A percentile compares a stretch with the other conserved stretches of the same genome.
Conservation (phyloP, 2,797 vertebrate species). For the Otolemur crassicaudatus region DNA sequence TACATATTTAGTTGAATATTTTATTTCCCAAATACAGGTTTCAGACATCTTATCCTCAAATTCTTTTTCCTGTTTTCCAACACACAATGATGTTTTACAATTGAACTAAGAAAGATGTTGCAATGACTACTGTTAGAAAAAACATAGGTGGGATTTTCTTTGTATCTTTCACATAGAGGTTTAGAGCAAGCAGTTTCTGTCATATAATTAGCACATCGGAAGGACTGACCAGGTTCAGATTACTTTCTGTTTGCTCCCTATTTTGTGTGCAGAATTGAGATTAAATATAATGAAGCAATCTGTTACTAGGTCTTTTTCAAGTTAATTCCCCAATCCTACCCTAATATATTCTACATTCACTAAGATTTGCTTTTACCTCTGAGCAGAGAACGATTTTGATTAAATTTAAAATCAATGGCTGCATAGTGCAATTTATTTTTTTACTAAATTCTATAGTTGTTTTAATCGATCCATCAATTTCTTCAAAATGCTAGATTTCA, state of each 20-base stretch:
- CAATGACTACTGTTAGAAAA: background rate
- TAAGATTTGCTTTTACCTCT: background rate
- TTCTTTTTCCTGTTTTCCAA: background rate
- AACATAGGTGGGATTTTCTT: background rate
- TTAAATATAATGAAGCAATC: slow-evolving; percentile 27
- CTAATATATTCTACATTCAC: background rate
- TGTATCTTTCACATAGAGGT: background rate
- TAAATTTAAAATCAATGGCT: background rate
- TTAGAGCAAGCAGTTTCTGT: slow-evolving; percentile 22
- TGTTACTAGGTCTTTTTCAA: slow-evolving; percentile 24
- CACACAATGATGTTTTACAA: background rate
- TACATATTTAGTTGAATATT: background rate
- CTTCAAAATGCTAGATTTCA: background rate
- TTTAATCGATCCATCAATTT: background rate
- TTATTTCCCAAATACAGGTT: background rate
- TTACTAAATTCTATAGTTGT: background rate
- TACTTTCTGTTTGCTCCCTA: slow-evolving; percentile 49
- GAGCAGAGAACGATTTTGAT: background rate
- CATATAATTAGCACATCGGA: slow-evolving; percentile 21
- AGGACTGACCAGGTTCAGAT: background rate
- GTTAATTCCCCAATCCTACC: background rate
- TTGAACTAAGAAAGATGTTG: background rate
- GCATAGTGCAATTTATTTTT: background rate
- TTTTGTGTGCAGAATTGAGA: slow-evolving; percentile 18
- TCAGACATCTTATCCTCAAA: background rate